Conservation (phyloP, 2,888 invertebrate genomes). For the Poecilobothrus nobilitatus region DNA sequence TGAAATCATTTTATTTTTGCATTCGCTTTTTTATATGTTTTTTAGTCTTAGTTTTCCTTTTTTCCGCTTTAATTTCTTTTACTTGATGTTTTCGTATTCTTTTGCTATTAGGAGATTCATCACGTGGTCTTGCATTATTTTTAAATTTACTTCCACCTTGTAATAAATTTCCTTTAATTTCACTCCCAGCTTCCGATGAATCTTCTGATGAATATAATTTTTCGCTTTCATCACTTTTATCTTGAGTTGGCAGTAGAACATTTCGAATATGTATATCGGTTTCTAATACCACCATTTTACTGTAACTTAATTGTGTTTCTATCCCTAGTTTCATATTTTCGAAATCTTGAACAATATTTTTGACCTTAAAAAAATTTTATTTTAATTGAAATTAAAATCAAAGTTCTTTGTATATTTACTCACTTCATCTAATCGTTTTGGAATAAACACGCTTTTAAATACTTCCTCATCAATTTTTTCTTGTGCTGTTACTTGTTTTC, state of each 20-base stretch:
- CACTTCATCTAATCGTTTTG: slow-evolving; percentile 84
- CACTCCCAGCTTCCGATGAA: slow-evolving; percentile 21
- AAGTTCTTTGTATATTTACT: slow-evolving; percentile 51
- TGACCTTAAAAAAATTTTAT: slow-evolving; percentile 47
- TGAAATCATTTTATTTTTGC: too few species aligned
- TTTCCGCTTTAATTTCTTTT: neutral
- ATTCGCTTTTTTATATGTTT: too few species aligned
- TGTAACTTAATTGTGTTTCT: neutral
- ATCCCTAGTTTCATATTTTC: neutral
- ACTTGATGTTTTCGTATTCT: slow-evolving; percentile 66
- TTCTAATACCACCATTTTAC: slow-evolving; percentile 31
- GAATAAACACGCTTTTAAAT: slow-evolving; percentile 89
- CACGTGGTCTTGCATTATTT: slow-evolving; percentile 59
- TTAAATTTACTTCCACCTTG: slow-evolving; percentile 50
- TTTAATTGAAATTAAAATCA: slow-evolving; percentile 35
- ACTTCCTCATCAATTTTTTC: slow-evolving; percentile 84
- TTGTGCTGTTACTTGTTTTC: slow-evolving; percentile 57
- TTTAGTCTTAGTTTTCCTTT: too few species aligned
- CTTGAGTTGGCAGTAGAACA: slow-evolving; percentile 31
- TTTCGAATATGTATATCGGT: slow-evolving; percentile 53
- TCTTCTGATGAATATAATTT: slow-evolving; percentile 19
- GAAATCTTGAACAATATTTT: neutral
- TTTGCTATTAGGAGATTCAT: slow-evolving; percentile 73
- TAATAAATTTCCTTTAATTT: slow-evolving; percentile 18
- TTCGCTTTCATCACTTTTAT: slow-evolving; percentile 28